phyloP scores from a whole-genome alignment of 2,888 invertebrate genomes.

The Acrobasis consociella region DNA sequence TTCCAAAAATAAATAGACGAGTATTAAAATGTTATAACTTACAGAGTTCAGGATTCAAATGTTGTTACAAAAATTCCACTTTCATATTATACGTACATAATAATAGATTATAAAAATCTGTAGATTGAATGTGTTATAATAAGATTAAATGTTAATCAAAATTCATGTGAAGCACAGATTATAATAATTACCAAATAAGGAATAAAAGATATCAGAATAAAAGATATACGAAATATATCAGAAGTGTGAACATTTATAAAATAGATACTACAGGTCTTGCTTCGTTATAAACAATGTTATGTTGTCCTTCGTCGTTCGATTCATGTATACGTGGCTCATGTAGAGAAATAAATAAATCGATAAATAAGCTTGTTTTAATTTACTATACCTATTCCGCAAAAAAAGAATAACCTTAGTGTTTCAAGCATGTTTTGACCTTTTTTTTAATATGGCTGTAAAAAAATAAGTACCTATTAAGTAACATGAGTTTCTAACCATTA shows the following conservation, averaged over 20 bases:
- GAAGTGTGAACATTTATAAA: not conserved
- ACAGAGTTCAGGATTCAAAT: slow-evolving; percentile 5
- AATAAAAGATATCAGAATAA: not conserved
- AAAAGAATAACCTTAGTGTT: too few relatives aligned
- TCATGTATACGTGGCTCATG: slow-evolving; percentile 35
- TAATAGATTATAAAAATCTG: slow-evolving; percentile 23
- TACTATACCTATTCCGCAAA: not conserved
- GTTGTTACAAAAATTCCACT: slow-evolving; percentile 4
- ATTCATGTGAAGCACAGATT: slow-evolving; percentile 8
- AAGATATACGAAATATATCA: slow-evolving; percentile 1
- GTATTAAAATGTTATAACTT: not conserved
- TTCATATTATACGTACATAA: not conserved
- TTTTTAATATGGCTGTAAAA: too few relatives aligned
- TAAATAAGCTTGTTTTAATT: not conserved
- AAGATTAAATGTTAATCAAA: slow-evolving; percentile 27
- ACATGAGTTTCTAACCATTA: too few relatives aligned
- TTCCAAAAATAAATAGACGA: slow-evolving; percentile 18
- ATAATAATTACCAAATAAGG: slow-evolving; percentile 15
- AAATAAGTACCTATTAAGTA: too few relatives aligned
- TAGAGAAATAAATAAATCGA: slow-evolving; percentile 31
- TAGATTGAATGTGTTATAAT: slow-evolving; percentile 30
- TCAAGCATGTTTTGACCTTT: too few relatives aligned
- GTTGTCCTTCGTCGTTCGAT: slow-evolving; percentile 32
- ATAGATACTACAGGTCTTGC: not conserved
- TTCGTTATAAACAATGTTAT: slow-evolving; percentile 20